Evolutionary conservation across 2,888 invertebrate species (phyloP).

Genomic region (Zonitis immaculata): DNA sequence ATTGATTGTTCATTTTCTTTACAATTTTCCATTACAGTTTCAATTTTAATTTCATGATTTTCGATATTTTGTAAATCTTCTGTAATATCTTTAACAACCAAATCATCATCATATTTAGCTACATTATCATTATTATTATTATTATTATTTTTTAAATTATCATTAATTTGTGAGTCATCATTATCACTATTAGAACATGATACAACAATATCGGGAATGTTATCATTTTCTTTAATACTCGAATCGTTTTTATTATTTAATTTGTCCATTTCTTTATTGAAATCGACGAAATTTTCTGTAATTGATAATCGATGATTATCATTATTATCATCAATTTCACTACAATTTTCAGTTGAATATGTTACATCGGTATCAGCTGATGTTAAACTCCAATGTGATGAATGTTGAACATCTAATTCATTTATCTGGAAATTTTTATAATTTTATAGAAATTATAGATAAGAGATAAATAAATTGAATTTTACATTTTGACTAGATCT

Average conservation of each 20-base stretch:
- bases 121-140: constrained; percentile 1
- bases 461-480: background rate
- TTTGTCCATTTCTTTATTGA: constrained; percentile 28
- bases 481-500: constrained; percentile 17
- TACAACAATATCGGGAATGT: constrained; percentile 17
- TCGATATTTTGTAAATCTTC: constrained; percentile 1
- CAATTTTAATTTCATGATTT: background rate
- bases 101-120: background rate
- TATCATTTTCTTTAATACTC: constrained; percentile 10
- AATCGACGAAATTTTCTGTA: constrained; percentile 20
- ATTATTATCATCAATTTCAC: constrained; percentile 5
- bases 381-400: constrained; percentile 30
- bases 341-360: constrained; percentile 20
- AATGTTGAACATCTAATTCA: constrained; percentile 1
- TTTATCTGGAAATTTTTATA: constrained; percentile 12
- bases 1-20: background rate
- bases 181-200: constrained; percentile 11
- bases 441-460: constrained; percentile 1
- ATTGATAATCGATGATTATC: constrained; percentile 18
- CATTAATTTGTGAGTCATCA: background rate
- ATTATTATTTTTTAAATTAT: background rate
- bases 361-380: constrained; percentile 28
- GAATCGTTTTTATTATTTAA: constrained; percentile 15
- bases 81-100: constrained; percentile 3
- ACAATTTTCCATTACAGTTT: background rate